Percentiles rank a stretch among this genome's conserved stretches.
Evolutionary conservation across 2,888 invertebrate genomes (phyloP).

Genomic region (Lucinisca nassula): DNA sequence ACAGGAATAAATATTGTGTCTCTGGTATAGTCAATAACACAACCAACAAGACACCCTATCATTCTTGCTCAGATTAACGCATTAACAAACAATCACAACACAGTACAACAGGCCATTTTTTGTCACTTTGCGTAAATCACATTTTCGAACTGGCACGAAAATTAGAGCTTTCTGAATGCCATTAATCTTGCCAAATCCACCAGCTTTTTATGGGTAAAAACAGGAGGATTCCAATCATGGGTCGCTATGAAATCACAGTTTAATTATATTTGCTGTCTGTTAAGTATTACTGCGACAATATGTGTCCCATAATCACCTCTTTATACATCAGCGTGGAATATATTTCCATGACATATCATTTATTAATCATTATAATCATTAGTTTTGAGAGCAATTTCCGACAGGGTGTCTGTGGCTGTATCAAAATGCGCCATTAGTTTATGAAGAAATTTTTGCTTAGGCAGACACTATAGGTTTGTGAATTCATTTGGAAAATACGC

Average conservation of each 20-base stretch:
- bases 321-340: not conserved
- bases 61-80: not conserved
- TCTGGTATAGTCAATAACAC: too few species aligned
- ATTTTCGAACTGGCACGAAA: not conserved
- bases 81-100: not conserved
- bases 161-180: not conserved
- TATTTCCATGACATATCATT: not conserved
- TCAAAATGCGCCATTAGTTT: too few species aligned
- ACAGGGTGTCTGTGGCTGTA: too few species aligned
- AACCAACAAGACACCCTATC: not conserved
- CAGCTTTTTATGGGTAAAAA: not conserved
- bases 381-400: not conserved
- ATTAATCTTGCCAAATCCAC: not conserved
- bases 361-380: conserved; percentile 6
- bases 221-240: conserved; percentile 12
- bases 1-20: too few species aligned
- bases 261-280: conserved; percentile 4
- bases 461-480: too few species aligned
- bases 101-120: conserved; percentile 4
- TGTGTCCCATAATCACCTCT: not conserved
- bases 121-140: not conserved
- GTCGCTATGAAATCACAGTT: not conserved
- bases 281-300: not conserved
- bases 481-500: too few species aligned
- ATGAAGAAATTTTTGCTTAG: too few species aligned